Evolutionary conservation across 2,888 invertebrate species (phyloP).

Genomic region (Apotomis betuletana): DNA sequence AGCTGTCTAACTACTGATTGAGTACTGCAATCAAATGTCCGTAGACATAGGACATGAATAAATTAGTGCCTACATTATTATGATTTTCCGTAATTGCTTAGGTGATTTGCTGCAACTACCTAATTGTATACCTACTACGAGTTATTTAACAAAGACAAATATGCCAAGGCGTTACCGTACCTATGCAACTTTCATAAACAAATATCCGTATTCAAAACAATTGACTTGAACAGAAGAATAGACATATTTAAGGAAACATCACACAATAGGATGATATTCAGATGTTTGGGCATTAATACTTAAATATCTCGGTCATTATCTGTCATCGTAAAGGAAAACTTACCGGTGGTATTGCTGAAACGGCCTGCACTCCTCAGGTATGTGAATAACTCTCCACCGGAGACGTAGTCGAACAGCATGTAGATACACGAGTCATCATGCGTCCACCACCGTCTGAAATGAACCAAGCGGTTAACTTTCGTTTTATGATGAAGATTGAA

Average conservation of each 20-base stretch:
- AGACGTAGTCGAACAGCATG: slow-evolving; percentile 98
- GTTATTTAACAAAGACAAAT: too few relatives aligned
- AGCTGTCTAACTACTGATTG: slow-evolving; percentile 21
- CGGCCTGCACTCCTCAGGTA: slow-evolving; percentile 96
- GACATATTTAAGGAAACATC: too few relatives aligned
- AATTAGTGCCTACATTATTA: slow-evolving; percentile 20
- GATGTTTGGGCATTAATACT: too few relatives aligned
- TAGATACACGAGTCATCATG: slow-evolving; percentile 96
- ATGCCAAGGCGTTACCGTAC: not conserved
- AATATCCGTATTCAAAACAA: not conserved
- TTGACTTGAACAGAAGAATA: not conserved
- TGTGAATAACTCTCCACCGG: slow-evolving; percentile 98
- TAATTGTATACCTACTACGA: not conserved
- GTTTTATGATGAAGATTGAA: not conserved
- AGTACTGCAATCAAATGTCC: slow-evolving; percentile 25
- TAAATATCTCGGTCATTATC: not conserved
- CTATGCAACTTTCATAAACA: not conserved
- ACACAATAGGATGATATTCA: too few relatives aligned
- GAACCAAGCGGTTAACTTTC: not conserved
- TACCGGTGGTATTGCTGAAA: slow-evolving; percentile 92
- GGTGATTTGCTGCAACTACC: slow-evolving; percentile 8
- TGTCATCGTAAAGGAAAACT: slow-evolving; percentile 48
- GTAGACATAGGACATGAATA: slow-evolving; percentile 21
- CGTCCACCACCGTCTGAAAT: slow-evolving; percentile 93
- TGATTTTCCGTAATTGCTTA: slow-evolving; percentile 16